Base-by-base conservation (phyloP, 2,797 vertebrate genomes). In the Lagothrix lagotricha region DNA sequence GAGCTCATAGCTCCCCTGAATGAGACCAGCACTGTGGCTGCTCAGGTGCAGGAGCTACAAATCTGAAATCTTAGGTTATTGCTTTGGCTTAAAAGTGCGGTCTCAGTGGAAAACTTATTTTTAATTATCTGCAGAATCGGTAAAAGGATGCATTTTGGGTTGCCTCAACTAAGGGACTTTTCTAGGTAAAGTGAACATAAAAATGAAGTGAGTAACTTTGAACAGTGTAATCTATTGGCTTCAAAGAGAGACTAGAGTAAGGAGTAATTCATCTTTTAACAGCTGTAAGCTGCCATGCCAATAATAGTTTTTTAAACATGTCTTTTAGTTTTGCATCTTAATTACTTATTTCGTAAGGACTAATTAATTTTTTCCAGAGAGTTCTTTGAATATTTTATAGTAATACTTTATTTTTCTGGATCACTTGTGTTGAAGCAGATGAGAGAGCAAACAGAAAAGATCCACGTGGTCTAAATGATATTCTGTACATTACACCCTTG, bases 31-130 rank as follows among this genome's bases (percentile, higher is more conserved):
- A 54, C 57, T 48, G 1, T 64, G 46, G 72, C 50, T 76, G 28
- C 54, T 58, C 39, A 30, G 13, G 4, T 41, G 20, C 12, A 12
- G 48, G n/a, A 83, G 20, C 33, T 28, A n/a, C 26, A 30, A n/a
- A 41, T 54, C 8, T 2, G 41, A 67, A 88, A 39, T 88, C 64
- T 36, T 85, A 7, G 20, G 54, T 72, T 57, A 39, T 30, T 50
- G 54, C 33, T 95, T 95, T 95, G 94, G 54, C n/a, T 54, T 88
- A 94, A 75, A 84, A 79, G 17, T 88, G 85, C 88, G 36, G 48
- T 93, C 30, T 39, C 52, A 79, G 70, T 14, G 81, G 67, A 96
- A 58, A 64, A 4, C 13, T 84, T 61, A 15, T 79, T 87, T 92
- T 90, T 67, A 33, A 73, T 17, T 13, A 30, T 72, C 28, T 90